Conservation (phyloP, 2,797 vertebrate species). For the Orestias chungarensis region DNA sequence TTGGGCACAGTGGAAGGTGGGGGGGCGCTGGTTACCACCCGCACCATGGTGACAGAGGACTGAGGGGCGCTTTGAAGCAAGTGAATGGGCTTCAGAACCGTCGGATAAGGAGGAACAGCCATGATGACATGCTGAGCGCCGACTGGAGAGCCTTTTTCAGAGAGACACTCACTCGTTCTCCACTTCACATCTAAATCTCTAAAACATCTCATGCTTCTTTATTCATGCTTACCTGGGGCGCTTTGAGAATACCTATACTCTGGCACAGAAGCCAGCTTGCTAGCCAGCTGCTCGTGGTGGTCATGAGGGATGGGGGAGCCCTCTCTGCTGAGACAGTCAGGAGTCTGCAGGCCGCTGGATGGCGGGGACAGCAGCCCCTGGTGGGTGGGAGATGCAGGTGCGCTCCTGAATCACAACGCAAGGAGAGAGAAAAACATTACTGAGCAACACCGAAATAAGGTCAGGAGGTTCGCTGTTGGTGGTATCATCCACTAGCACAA, state of each 20-base stretch:
- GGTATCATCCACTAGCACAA: constrained; percentile 14
- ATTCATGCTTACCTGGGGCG: constrained; percentile 86
- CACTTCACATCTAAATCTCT: background rate
- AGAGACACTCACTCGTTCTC: constrained; percentile 3
- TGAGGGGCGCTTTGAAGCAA: constrained; percentile 85
- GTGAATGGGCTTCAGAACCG: constrained; percentile 85
- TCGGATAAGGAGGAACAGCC: constrained; percentile 87
- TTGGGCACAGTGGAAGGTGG: constrained; percentile 83
- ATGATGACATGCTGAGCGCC: constrained; percentile 94
- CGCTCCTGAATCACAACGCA: constrained; percentile 82
- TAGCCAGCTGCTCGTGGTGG: constrained; percentile 87
- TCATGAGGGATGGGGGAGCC: constrained; percentile 94
- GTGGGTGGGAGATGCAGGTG: constrained; percentile 96
- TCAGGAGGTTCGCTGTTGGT: constrained; percentile 14
- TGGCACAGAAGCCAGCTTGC: constrained; percentile 92
- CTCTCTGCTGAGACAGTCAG: constrained; percentile 95
- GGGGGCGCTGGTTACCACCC: constrained; percentile 87
- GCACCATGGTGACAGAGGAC: constrained; percentile 92
- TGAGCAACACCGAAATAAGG: constrained; percentile 7
- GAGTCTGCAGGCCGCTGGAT: constrained; percentile 95
- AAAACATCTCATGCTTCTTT: background rate
- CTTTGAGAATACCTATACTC: constrained; percentile 98
- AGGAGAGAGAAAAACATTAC: background rate
- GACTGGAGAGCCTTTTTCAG: constrained; percentile 89
- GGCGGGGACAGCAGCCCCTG: constrained; percentile 93